A percentile compares a stretch with the other conserved stretches of the same genome.
phyloP scores from a whole-genome alignment of 2,888 invertebrate genomes.

The Uropetala carovei region DNA sequence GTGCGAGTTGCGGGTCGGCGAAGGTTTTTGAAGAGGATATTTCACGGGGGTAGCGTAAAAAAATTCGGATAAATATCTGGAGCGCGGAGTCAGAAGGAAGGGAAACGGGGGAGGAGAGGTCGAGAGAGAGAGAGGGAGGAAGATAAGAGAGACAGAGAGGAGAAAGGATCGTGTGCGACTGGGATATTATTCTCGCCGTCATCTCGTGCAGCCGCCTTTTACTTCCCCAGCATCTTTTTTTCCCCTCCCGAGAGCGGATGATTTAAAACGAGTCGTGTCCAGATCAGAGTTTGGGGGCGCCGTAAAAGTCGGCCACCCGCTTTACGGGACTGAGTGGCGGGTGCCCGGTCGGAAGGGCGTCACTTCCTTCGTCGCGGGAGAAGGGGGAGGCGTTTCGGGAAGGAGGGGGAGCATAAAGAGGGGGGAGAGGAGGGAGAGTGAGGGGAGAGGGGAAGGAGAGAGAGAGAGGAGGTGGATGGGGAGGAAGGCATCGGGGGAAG shows the following conservation, averaged over 20 bases:
- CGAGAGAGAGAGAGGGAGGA: background rate
- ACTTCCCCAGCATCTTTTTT: background rate
- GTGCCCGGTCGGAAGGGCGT: background rate
- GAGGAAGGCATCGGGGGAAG: too few species aligned
- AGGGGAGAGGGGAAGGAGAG: too few species aligned
- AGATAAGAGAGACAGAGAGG: background rate
- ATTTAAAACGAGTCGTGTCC: background rate
- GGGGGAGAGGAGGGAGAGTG: too few species aligned
- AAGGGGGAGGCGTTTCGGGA: background rate
- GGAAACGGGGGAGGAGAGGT: background rate
- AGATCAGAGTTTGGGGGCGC: background rate
- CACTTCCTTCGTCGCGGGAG: background rate
- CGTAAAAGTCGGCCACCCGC: conserved; percentile 8
- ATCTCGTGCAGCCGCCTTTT: background rate
- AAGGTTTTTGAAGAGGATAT: conserved; percentile 3
- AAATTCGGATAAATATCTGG: too few species aligned
- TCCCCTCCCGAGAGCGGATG: background rate
- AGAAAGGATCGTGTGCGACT: background rate
- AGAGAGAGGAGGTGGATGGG: too few species aligned
- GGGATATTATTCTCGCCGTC: background rate
- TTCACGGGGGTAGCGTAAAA: background rate
- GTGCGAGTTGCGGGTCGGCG: background rate
- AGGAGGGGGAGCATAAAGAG: background rate
- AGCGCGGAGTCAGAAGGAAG: background rate
- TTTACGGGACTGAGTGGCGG: background rate